Conservation (phyloP, 2,797 vertebrate species). For the Cetoscarus ocellatus region DNA sequence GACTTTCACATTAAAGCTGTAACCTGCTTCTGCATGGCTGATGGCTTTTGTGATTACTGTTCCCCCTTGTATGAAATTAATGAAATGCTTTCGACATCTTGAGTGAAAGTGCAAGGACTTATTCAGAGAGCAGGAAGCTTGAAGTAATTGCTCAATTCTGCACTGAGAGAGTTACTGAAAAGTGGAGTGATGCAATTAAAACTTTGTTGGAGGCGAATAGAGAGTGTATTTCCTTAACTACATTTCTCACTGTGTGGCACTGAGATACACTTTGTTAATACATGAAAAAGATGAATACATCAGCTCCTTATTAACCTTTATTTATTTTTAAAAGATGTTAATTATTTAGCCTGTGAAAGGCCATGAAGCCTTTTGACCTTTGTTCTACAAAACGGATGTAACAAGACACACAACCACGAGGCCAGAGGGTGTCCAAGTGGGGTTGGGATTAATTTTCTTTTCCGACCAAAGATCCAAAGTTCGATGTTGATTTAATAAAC, state of each 20-base stretch:
- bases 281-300: constrained; percentile 11
- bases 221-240: constrained; percentile 48
- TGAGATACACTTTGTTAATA: constrained; percentile 20
- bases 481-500: not conserved
- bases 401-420: not conserved
- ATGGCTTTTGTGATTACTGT: constrained; percentile 53
- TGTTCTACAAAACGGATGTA: not conserved
- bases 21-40: constrained; percentile 33
- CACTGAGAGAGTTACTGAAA: constrained; percentile 33
- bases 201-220: constrained; percentile 38
- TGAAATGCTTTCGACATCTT: constrained; percentile 58
- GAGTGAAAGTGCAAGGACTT: constrained; percentile 56
- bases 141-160: constrained; percentile 54
- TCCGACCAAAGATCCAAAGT: not conserved
- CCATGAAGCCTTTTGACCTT: not conserved
- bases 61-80: constrained; percentile 51
- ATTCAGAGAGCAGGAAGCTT: constrained; percentile 59
- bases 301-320: not conserved
- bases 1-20: constrained; percentile 5
- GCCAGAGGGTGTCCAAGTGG: not conserved
- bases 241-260: constrained; percentile 32
- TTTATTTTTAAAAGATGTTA: not conserved
- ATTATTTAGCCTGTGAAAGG: not conserved
- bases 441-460: not conserved
- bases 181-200: constrained; percentile 63